phyloP scores from a whole-genome alignment of 2,113 vertebrate species.

The Tiliqua scincoides region DNA sequence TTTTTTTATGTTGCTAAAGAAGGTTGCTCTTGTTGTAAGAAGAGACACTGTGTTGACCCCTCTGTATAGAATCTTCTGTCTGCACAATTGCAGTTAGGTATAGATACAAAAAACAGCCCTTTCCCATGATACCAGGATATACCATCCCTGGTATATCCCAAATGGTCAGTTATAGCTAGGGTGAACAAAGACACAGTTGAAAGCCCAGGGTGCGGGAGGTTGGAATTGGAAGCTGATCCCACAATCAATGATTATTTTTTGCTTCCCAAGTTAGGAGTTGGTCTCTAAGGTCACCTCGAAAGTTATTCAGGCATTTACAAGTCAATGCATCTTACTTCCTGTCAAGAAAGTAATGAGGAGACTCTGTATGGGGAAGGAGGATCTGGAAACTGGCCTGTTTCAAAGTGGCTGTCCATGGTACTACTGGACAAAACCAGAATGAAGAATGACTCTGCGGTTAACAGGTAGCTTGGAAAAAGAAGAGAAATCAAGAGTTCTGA shows the following conservation, averaged over 20 bases:
- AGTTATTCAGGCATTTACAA: not conserved
- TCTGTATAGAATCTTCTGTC: not conserved
- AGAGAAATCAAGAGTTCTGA: not conserved
- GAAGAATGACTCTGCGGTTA: not conserved
- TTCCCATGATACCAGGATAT: not conserved
- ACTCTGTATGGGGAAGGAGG: not conserved
- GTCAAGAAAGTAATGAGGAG: not conserved
- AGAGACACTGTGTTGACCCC: not conserved
- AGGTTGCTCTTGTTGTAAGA: not conserved
- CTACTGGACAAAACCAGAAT: not conserved
- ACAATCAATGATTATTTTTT: not conserved
- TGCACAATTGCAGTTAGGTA: not conserved
- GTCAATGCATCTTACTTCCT: not conserved
- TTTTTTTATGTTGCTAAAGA: too few species aligned
- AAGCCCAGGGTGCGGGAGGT: not conserved
- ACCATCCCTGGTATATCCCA: not conserved
- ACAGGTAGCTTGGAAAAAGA: not conserved
- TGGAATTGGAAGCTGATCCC: too few species aligned
- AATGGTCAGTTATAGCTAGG: not conserved
- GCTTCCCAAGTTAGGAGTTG: not conserved
- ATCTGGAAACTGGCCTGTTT: not conserved
- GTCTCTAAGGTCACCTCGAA: not conserved
- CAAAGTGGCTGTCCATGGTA: not conserved
- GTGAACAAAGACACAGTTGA: not conserved
- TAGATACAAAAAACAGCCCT: not conserved